Evolutionary conservation across 2,113 vertebrate species (phyloP).

Genomic region (Ictalurus furcatus): DNA sequence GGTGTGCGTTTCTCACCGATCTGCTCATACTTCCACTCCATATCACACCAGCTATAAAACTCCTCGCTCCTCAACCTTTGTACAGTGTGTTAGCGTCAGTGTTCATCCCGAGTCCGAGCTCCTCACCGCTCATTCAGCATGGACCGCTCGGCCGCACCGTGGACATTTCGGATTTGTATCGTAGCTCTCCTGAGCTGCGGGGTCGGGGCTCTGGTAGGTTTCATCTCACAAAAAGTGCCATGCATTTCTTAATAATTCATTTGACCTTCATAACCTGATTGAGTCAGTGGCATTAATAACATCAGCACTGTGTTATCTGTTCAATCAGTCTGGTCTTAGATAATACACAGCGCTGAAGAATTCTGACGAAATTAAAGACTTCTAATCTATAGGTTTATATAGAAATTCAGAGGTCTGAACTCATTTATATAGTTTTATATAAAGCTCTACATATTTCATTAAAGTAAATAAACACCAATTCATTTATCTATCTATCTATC

Average conservation of each 20-base stretch:
- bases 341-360: background rate
- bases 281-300: background rate
- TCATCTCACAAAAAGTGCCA: background rate
- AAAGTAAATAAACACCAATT: background rate
- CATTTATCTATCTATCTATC: background rate
- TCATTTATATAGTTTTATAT: background rate
- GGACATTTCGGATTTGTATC: constrained; percentile 38
- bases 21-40: background rate
- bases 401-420: background rate
- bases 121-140: background rate
- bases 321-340: background rate
- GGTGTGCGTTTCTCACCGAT: constrained; percentile 62
- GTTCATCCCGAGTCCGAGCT: background rate
- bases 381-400: background rate
- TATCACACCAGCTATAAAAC: background rate
- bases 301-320: background rate
- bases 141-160: background rate
- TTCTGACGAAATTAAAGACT: background rate
- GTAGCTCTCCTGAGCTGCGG: constrained; percentile 49
- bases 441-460: background rate
- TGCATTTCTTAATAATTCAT: background rate
- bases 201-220: constrained; percentile 64
- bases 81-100: background rate
- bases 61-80: no score
- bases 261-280: background rate